phyloP scores from a whole-genome alignment of 1,140 invertebrate species.

The Cheumatopsyche charites region DNA sequence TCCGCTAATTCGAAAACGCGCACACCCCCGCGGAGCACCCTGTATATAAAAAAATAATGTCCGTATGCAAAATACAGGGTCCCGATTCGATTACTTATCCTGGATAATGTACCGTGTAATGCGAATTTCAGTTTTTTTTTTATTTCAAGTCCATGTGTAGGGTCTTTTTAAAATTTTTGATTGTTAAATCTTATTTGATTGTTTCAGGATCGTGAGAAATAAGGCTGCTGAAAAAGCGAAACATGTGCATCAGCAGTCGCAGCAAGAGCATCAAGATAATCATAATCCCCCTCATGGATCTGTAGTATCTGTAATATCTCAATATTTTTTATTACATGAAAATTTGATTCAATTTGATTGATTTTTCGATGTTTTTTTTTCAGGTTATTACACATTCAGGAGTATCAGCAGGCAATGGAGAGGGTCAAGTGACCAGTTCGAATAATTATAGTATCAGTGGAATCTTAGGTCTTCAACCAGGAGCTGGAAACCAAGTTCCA shows the following conservation, averaged over 20 bases:
- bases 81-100: conserved; percentile 12
- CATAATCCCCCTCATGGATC: conserved; percentile 60
- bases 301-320: conserved; percentile 58
- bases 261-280: conserved; percentile 64
- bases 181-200: background rate
- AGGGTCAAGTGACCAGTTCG: conserved; percentile 61
- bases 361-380: conserved; percentile 5
- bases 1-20: conserved; percentile 25
- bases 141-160: background rate
- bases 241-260: conserved; percentile 80
- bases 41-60: too few species aligned
- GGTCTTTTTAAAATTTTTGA: background rate
- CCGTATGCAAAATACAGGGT: too few species aligned
- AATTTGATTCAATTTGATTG: background rate
- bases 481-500: conserved; percentile 25
- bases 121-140: background rate
- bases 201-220: conserved; percentile 88
- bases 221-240: conserved; percentile 96
- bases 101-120: conserved; percentile 26
- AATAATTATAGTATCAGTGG: conserved; percentile 93
- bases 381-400: conserved; percentile 69
- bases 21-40: background rate
- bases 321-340: background rate
- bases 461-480: conserved; percentile 80
- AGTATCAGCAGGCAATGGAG: conserved; percentile 60